These are phyloP conservation scores for Nebria ingens DNA, from an alignment of 1,140 invertebrate genomes.

Conservation along the genomic window DNA sequence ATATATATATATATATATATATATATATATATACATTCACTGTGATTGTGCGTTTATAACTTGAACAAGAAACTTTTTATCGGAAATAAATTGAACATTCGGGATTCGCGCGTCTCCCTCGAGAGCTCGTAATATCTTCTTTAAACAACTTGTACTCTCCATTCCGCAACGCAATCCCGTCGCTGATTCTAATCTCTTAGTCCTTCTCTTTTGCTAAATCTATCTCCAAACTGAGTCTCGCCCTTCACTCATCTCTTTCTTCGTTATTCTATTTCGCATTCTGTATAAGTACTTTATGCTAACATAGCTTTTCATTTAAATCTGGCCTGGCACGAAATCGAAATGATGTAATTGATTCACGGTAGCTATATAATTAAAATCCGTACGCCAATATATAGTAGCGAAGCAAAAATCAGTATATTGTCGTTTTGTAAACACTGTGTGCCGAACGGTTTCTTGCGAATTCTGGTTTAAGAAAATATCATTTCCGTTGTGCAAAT, in stretches of 20 bases:
- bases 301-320: too few relatives aligned
- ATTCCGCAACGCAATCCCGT: background rate
- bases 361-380: too few relatives aligned
- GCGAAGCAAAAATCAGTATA: too few relatives aligned
- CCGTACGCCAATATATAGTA: too few relatives aligned
- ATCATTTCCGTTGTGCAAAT: background rate
- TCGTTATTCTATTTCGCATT: too few relatives aligned
- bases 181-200: background rate
- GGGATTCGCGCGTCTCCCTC: background rate
- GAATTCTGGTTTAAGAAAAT: constrained; percentile 1
- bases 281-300: too few relatives aligned
- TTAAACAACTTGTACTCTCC: constrained; percentile 1
- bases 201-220: background rate
- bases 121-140: constrained; percentile 2
- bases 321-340: too few relatives aligned
- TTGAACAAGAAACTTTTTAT: constrained; percentile 2
- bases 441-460: too few relatives aligned
- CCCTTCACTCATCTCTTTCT: background rate
- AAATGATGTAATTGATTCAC: too few relatives aligned
- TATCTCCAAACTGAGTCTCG: background rate
- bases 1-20: too few relatives aligned
- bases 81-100: background rate
- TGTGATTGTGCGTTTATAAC: constrained; percentile 1
- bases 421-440: too few relatives aligned
- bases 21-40: background rate